Conservation (phyloP, 2,113 vertebrate genomes). For the Labeo rohita region DNA sequence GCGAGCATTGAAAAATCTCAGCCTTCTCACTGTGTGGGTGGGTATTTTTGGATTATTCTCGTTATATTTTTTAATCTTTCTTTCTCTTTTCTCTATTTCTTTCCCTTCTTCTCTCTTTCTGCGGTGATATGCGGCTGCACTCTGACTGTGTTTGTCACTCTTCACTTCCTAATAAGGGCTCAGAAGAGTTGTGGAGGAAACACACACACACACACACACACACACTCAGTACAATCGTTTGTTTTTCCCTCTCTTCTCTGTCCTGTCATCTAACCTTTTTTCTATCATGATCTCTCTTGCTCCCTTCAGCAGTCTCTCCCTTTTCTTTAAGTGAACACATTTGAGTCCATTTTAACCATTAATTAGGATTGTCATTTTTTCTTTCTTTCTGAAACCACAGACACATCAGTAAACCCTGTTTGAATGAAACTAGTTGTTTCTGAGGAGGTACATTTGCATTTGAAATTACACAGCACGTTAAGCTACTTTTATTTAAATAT, state of each 20-base stretch:
- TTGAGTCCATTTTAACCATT: background rate
- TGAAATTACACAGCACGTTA: background rate
- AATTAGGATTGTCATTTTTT: background rate
- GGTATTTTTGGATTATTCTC: background rate
- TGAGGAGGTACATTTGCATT: background rate
- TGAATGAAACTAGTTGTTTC: background rate
- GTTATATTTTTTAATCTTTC: background rate
- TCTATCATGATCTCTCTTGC: background rate
- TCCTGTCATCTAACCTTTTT: slow-evolving; percentile 4
- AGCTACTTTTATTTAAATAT: too few species aligned
- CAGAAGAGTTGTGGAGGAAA: background rate
- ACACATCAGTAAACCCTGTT: background rate
- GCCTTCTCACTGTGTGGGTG: background rate
- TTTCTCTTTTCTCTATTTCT: background rate
- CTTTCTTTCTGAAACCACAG: background rate
- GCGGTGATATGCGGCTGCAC: background rate
- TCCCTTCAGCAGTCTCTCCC: background rate
- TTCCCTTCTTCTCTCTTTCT: slow-evolving; percentile 4
- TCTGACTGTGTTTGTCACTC: background rate
- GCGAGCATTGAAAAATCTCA: background rate
- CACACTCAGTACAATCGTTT: background rate
- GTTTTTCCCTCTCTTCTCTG: background rate
- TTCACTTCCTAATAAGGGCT: slow-evolving; percentile 24
- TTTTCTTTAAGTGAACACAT: background rate
- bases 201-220: background rate